Evolutionary conservation across 1,140 invertebrate genomes (phyloP), one percentile per base, ranked within the genome.

Genomic region (Melipona quadrifasciata): DNA sequence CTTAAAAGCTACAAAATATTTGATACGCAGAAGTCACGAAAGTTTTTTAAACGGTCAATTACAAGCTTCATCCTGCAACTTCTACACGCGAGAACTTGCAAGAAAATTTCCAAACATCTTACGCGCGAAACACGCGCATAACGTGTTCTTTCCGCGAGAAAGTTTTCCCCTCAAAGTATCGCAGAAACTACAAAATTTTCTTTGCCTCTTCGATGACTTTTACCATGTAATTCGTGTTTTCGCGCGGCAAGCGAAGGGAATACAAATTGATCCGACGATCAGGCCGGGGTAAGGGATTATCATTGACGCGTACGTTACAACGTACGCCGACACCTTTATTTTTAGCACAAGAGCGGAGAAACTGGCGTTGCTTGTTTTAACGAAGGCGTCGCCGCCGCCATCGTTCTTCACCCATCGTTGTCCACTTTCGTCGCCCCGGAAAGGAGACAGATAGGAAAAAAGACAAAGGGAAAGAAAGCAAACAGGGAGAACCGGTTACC

Each of bases 371-470:
- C 12, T 19, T 47, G 73, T 24, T 87, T 71, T 79, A 80, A 80
- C 77, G 85, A 78, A 87, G 74, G 57, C 39, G 47, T 24, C 19
- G 61, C 14, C 6, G 31, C 27, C n/a, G 61, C 53, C 61, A 76
- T 85, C 71, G 78, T 80, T 88, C 57, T 88, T 87, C 24, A 65
- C 12, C 51, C n/a, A n/a, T n/a, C 71, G 31, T 57, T 31, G 14
- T 53, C n/a, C 19, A 47, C n/a, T 47, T 47, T 47, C 24, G 70
- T 76, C 73, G 51, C 14, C 39, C 8, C 72, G 6, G 14, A 4
- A 17, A 27, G n/a, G n/a, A n/a, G 24, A 14, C 51, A 19, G 51
- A 10, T 21, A 16, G 34, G 31, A 31, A 31, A 31, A 31, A 31
- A 31, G 2, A 31, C 17, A 80, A 21, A 1, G 8, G 21, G 31